phyloP scores from a whole-genome alignment of 2,888 invertebrate genomes.

The Rhingia rostrata region DNA sequence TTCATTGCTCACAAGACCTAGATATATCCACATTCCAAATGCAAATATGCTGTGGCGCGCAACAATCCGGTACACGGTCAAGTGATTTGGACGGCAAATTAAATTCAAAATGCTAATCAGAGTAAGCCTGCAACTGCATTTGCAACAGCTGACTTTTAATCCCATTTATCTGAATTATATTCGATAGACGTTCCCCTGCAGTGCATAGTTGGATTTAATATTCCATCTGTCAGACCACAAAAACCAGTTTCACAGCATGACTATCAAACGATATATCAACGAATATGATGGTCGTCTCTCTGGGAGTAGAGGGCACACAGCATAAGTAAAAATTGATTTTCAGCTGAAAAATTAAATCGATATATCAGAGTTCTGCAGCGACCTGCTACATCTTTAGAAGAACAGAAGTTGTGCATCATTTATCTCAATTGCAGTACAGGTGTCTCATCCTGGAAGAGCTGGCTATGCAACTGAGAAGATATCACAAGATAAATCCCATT shows the following conservation, averaged over 20 bases:
- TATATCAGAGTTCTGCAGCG: background rate
- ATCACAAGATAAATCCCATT: conserved; percentile 20
- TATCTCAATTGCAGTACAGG: background rate
- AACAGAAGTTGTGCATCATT: background rate
- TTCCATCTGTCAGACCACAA: conserved; percentile 7
- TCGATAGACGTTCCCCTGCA: too few relatives aligned
- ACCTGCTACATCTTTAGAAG: background rate
- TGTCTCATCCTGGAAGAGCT: background rate
- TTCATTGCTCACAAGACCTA: too few relatives aligned
- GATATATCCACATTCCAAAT: too few relatives aligned
- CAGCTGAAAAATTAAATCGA: background rate
- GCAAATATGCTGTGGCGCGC: too few relatives aligned
- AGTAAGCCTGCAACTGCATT: too few relatives aligned
- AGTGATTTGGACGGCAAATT: too few relatives aligned
- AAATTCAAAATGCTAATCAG: too few relatives aligned
- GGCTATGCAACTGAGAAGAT: background rate
- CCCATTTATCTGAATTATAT: too few relatives aligned
- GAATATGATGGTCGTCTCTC: background rate
- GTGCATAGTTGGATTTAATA: background rate
- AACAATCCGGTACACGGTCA: too few relatives aligned
- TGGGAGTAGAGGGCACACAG: background rate
- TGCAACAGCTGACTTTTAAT: too few relatives aligned
- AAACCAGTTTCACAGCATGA: background rate
- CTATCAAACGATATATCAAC: background rate
- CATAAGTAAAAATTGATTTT: background rate